A percentile compares a stretch with the other conserved stretches of the same genome.
Evolutionary conservation across 1,140 invertebrate species (phyloP).

Genomic region (Drosophila lacertosa): DNA sequence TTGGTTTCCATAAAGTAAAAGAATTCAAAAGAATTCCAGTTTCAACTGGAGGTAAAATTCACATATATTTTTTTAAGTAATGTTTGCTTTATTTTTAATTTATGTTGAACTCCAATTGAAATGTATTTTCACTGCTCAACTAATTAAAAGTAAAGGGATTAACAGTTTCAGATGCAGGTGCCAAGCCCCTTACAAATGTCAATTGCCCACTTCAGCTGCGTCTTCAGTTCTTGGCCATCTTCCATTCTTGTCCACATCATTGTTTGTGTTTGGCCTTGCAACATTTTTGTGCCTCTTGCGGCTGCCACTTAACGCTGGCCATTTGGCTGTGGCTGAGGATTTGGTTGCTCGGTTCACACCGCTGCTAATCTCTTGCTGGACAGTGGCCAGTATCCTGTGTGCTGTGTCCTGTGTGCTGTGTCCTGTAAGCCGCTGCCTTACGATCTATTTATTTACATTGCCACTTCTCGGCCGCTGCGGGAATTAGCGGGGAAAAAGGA

Average conservation of each 20-base stretch:
- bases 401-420: too few relatives aligned
- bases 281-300: conserved; percentile 51
- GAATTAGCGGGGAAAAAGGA: background rate
- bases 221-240: background rate
- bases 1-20: too few relatives aligned
- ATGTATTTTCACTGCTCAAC: background rate
- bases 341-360: conserved; percentile 27
- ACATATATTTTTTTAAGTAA: too few relatives aligned
- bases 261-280: conserved; percentile 46
- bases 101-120: too few relatives aligned
- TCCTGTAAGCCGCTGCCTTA: background rate
- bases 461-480: conserved; percentile 18
- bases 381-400: too few relatives aligned
- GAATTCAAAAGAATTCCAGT: too few relatives aligned
- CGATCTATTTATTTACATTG: conserved; percentile 43
- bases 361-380: conserved; percentile 17
- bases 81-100: too few relatives aligned
- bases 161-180: conserved; percentile 11
- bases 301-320: conserved; percentile 39
- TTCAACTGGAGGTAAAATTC: too few relatives aligned
- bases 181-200: conserved; percentile 14
- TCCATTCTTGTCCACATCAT: conserved; percentile 24
- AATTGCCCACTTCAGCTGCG: conserved; percentile 39
- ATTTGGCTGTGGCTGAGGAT: conserved; percentile 9
- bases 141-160: conserved; percentile 42